Conservation (phyloP, 1,140 invertebrate species). For the Leptinotarsa lineolata region DNA sequence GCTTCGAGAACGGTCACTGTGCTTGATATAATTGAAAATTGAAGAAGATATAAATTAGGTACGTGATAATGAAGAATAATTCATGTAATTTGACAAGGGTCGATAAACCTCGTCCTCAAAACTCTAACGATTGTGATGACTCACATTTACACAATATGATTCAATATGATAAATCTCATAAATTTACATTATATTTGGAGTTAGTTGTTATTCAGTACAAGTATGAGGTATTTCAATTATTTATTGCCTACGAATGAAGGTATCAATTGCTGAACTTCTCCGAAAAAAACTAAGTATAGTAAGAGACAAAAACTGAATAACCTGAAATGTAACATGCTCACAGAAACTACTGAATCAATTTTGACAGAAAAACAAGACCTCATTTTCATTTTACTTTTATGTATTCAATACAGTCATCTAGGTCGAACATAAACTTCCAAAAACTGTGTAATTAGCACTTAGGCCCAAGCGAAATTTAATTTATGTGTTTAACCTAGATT, state of each 20-base stretch:
- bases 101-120: not conserved
- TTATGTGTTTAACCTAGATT: not conserved
- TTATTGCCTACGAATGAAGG: not conserved
- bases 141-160: constrained; percentile 2
- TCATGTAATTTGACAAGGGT: not conserved
- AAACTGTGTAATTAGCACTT: not conserved
- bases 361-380: not conserved
- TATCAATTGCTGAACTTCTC: not conserved
- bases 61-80: too few relatives aligned
- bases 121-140: not conserved
- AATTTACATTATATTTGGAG: too few relatives aligned
- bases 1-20: too few relatives aligned
- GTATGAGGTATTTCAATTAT: too few relatives aligned
- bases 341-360: too few relatives aligned
- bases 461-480: not conserved
- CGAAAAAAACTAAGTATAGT: too few relatives aligned
- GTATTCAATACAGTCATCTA: not conserved
- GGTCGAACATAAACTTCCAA: not conserved
- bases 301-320: too few relatives aligned
- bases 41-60: too few relatives aligned
- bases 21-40: too few relatives aligned
- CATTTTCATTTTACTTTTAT: not conserved
- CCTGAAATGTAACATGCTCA: too few relatives aligned
- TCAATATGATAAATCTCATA: not conserved
- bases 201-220: too few relatives aligned